These are phyloP conservation scores for Ligdia adustata DNA, from an alignment of 2,888 invertebrate species.

Conservation along the genomic window DNA sequence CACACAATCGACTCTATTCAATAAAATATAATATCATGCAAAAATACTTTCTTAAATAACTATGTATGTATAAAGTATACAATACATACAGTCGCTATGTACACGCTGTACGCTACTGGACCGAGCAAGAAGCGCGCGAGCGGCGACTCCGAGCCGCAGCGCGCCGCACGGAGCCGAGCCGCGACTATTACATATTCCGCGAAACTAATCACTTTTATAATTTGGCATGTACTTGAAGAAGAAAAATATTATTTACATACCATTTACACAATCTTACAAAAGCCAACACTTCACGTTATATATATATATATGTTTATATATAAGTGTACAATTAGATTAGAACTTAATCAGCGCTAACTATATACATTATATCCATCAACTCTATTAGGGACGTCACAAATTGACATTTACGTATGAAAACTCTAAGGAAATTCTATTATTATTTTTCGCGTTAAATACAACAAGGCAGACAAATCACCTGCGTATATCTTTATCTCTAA, in stretches of 20 bases:
- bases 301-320: too few species aligned
- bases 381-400: constrained; percentile 39
- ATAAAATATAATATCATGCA: constrained; percentile 26
- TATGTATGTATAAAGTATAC: constrained; percentile 17
- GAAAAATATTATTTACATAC: constrained; percentile 9
- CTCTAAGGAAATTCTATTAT: constrained; percentile 12
- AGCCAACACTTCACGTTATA: constrained; percentile 2
- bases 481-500: background rate
- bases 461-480: background rate
- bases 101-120: constrained; percentile 51
- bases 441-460: background rate
- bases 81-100: constrained; percentile 24
- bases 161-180: background rate
- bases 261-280: constrained; percentile 3
- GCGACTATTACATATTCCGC: background rate
- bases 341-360: constrained; percentile 3
- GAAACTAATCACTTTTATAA: background rate
- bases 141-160: background rate
- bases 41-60: constrained; percentile 29
- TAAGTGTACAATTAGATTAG: constrained; percentile 2
- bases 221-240: constrained; percentile 1
- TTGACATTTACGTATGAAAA: constrained; percentile 45
- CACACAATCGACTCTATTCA: constrained; percentile 3
- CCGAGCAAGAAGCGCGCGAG: constrained; percentile 40
- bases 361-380: constrained; percentile 1